These are phyloP conservation scores for Nemotelus nigrinus DNA, from an alignment of 2,888 invertebrate species.

Conservation along the genomic window DNA sequence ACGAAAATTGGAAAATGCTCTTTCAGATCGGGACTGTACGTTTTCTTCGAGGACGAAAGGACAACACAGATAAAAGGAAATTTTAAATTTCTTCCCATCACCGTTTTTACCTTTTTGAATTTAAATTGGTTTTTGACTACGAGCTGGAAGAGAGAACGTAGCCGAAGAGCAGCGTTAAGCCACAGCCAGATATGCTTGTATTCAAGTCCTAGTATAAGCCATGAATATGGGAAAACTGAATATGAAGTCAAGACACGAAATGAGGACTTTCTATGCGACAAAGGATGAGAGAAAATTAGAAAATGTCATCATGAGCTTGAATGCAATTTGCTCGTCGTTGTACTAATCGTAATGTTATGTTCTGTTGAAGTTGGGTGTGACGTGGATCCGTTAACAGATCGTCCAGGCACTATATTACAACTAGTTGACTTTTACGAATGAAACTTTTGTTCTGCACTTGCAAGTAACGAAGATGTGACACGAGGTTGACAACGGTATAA, in stretches of 20 bases:
- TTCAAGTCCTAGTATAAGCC: too few relatives aligned
- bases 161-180: too few relatives aligned
- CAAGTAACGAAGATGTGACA: background rate
- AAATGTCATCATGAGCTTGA: constrained; percentile 43
- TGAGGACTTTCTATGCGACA: constrained; percentile 41
- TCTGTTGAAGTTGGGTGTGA: background rate
- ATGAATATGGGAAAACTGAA: background rate
- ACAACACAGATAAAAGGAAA: constrained; percentile 31
- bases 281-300: constrained; percentile 44
- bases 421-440: background rate
- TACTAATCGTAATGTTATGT: constrained; percentile 22
- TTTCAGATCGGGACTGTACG: constrained; percentile 3
- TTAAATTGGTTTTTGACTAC: background rate
- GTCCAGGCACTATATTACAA: too few relatives aligned
- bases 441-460: background rate
- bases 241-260: constrained; percentile 38
- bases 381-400: too few relatives aligned
- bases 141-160: background rate
- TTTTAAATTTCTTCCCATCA: constrained; percentile 38
- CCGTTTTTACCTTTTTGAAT: constrained; percentile 24
- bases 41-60: constrained; percentile 20
- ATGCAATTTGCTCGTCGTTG: constrained; percentile 40
- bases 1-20: constrained; percentile 41
- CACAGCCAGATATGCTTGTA: too few relatives aligned
- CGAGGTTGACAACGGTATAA: background rate